Conservation (phyloP, 2,797 vertebrate genomes). For the Cichlasoma orientale region DNA sequence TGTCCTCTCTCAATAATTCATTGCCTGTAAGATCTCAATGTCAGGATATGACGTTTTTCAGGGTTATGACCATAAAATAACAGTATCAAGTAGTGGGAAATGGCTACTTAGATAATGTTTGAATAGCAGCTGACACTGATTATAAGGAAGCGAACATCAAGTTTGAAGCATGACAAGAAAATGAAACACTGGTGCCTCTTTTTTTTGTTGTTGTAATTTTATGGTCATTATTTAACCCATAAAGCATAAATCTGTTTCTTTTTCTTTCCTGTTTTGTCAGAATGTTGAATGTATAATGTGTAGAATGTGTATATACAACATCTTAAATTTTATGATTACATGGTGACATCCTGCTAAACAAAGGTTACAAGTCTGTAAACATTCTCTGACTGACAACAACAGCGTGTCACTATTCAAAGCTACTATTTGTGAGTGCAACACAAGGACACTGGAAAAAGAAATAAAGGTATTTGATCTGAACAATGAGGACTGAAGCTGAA, state of each 20-base stretch:
- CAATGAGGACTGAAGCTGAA: slow-evolving; percentile 26
- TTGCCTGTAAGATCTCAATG: neutral
- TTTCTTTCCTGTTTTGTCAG: neutral
- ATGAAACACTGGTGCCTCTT: neutral
- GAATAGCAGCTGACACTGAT: slow-evolving; percentile 20
- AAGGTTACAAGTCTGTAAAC: neutral
- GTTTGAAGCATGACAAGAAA: slow-evolving; percentile 4
- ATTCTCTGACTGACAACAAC: neutral
- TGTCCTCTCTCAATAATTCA: neutral
- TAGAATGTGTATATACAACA: neutral
- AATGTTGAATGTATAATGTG: too few species aligned
- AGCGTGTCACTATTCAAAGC: neutral
- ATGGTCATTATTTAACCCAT: neutral
- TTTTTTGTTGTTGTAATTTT: neutral
- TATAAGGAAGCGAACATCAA: slow-evolving; percentile 1
- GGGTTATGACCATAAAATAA: slow-evolving; percentile 10
- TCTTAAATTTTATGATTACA: neutral
- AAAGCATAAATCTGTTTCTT: neutral
- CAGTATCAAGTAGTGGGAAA: slow-evolving; percentile 16
- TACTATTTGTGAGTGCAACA: neutral
- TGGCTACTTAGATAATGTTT: slow-evolving; percentile 7
- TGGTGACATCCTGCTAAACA: neutral
- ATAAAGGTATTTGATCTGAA: slow-evolving; percentile 22
- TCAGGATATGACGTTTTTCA: neutral
- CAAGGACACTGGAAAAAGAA: neutral